phyloP scores from a whole-genome alignment of 2,888 invertebrate genomes.

The Deladenus siricidicola region DNA sequence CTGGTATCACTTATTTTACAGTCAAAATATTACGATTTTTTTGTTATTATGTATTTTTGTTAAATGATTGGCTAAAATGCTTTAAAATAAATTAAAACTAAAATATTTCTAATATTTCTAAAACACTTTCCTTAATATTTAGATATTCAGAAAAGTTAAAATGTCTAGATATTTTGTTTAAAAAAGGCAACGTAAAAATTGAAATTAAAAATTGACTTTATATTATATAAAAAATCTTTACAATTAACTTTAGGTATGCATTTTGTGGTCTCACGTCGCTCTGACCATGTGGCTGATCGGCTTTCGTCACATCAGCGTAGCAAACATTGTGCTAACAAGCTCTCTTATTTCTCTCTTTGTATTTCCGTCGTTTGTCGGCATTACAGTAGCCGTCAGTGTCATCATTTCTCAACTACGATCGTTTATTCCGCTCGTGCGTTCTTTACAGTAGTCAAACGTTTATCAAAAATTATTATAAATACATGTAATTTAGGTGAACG shows the following conservation, averaged over 20 bases:
- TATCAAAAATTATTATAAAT: conserved; percentile 2
- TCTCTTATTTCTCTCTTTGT: conserved; percentile 32
- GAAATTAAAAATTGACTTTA: too few species aligned
- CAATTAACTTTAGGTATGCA: conserved; percentile 25
- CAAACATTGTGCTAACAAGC: conserved; percentile 29
- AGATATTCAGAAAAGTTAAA: too few species aligned
- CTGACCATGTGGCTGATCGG: conserved; percentile 39
- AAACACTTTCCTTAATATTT: background rate
- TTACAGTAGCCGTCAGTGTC: conserved; percentile 23
- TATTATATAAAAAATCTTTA: too few species aligned
- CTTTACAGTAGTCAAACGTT: too few species aligned
- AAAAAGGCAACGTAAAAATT: too few species aligned
- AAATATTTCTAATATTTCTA: background rate
- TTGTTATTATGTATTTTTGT: too few species aligned
- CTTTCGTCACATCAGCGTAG: conserved; percentile 27
- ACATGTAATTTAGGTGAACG: conserved; percentile 26
- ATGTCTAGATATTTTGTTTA: too few species aligned
- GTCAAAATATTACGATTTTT: too few species aligned
- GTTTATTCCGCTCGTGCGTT: conserved; percentile 26
- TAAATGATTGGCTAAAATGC: too few species aligned
- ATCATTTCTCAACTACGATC: conserved; percentile 26
- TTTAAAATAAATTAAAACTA: too few species aligned
- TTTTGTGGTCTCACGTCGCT: conserved; percentile 39
- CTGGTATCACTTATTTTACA: conserved; percentile 24
- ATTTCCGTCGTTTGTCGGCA: conserved; percentile 25